These are phyloP conservation scores for Columba janthina DNA, from an alignment of 2,113 vertebrate species.

Conservation along the genomic window DNA sequence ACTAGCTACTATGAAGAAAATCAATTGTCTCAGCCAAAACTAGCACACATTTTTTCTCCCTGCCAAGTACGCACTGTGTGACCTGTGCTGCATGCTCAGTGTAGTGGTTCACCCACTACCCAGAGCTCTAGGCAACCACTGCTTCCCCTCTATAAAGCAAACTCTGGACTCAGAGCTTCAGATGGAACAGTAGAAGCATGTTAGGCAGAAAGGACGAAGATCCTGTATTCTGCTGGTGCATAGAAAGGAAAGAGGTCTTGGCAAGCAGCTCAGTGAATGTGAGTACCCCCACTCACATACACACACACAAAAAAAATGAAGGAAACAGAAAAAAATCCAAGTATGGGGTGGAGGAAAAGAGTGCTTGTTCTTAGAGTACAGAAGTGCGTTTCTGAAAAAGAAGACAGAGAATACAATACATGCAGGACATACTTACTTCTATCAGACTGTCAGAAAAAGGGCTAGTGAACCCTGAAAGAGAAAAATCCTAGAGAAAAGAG, in stretches of 20 bases:
- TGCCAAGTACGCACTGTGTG: accelerated
- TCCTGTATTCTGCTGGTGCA: neutral
- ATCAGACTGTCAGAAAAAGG: neutral
- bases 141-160: neutral
- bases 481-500: neutral
- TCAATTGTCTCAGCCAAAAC: no score
- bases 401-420: neutral
- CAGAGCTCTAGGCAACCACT: neutral
- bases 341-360: accelerated
- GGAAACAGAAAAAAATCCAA: neutral
- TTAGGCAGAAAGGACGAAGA: neutral
- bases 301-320: neutral
- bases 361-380: neutral
- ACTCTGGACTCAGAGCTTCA: neutral
- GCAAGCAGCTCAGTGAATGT: neutral
- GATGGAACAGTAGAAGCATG: neutral
- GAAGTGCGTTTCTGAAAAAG: neutral
- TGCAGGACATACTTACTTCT: neutral
- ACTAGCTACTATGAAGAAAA: no score
- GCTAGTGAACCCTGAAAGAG: neutral
- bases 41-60: neutral
- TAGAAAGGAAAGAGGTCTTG: neutral
- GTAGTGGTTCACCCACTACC: neutral
- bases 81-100: neutral
- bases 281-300: neutral